Evolutionary conservation across 2,888 invertebrate genomes (phyloP).

Genomic region (Leptarthrus brevirostris): DNA sequence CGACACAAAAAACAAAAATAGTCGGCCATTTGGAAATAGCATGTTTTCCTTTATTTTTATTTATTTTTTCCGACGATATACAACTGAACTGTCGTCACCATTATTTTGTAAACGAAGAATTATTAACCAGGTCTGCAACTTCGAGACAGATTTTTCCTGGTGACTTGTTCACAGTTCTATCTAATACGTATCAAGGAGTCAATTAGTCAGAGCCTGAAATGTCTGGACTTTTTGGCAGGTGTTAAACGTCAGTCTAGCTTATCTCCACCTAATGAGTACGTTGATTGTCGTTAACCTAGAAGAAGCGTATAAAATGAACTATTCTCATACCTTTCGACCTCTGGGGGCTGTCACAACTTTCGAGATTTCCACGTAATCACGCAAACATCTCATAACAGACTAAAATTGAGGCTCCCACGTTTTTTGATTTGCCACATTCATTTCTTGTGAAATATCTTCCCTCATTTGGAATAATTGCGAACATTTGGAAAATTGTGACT

Average conservation of each 20-base stretch:
- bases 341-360: background rate
- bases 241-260: conserved; percentile 25
- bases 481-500: conserved; percentile 35
- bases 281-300: background rate
- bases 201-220: conserved; percentile 17
- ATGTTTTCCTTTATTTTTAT: conserved; percentile 13
- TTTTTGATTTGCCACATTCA: conserved; percentile 1
- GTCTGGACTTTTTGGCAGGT: conserved; percentile 26
- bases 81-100: conserved; percentile 19
- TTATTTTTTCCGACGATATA: background rate
- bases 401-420: background rate
- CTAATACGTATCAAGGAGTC: conserved; percentile 24
- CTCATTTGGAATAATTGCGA: conserved; percentile 23
- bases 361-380: conserved; percentile 7
- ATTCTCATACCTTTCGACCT: background rate
- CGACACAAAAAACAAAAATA: conserved; percentile 31
- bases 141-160: background rate
- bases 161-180: background rate
- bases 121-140: background rate
- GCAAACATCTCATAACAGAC: conserved; percentile 26
- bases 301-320: background rate
- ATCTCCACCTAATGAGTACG: conserved; percentile 1
- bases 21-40: conserved; percentile 21
- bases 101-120: background rate
- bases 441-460: conserved; percentile 25